phyloP scores from a whole-genome alignment of 2,113 vertebrate genomes.

The Leucosticte australis region DNA sequence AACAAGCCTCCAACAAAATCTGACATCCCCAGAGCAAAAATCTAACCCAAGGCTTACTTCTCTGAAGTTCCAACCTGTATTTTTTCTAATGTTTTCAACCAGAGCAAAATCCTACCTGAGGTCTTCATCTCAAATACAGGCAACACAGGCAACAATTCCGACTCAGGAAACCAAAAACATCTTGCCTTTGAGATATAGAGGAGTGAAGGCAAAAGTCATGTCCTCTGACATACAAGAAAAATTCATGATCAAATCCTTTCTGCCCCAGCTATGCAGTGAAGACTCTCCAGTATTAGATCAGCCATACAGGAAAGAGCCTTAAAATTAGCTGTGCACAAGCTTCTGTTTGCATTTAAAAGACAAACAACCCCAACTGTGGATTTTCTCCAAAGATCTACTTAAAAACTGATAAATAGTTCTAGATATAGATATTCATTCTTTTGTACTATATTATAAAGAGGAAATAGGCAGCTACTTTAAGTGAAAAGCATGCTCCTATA shows the following conservation, averaged over 20 bases:
- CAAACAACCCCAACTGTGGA: background rate
- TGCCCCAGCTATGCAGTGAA: background rate
- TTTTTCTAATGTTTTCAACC: background rate
- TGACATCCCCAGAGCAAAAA: background rate
- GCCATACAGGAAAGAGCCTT: background rate
- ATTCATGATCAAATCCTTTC: fast-evolving
- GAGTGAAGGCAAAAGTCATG: background rate
- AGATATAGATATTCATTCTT: background rate
- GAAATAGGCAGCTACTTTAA: background rate
- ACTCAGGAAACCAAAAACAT: background rate
- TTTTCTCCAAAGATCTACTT: background rate
- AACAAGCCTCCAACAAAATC: background rate
- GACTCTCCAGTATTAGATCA: background rate
- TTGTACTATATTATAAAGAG: background rate
- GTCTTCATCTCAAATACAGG: background rate
- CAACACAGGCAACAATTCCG: background rate
- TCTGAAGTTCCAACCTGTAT: background rate
- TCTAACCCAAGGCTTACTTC: background rate
- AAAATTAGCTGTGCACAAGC: background rate
- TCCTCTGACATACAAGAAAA: background rate
- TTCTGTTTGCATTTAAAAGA: background rate
- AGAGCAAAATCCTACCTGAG: background rate
- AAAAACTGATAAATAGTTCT: background rate
- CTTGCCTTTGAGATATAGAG: background rate
- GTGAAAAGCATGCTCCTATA: background rate